Conservation (phyloP, 1,140 invertebrate genomes). For the Bombus breviceps region DNA sequence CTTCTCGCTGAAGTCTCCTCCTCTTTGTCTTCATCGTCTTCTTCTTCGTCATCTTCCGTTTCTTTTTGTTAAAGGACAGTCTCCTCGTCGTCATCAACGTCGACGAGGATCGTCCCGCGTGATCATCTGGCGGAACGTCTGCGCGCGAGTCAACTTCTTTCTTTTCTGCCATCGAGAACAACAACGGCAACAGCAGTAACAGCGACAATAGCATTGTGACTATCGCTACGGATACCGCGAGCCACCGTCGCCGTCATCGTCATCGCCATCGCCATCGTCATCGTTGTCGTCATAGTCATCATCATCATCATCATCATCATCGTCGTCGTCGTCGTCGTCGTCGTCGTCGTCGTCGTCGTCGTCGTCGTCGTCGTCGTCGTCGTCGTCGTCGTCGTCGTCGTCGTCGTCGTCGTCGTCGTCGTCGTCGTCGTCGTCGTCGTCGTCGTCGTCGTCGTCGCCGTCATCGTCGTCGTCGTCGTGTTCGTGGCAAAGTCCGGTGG, state of each 20-base stretch:
- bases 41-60: constrained; percentile 6
- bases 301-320: background rate
- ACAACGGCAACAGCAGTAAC: background rate
- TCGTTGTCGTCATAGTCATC: too few relatives aligned
- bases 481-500: constrained; percentile 15
- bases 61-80: background rate
- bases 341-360: fast-evolving
- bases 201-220: background rate
- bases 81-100: background rate
- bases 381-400: too few relatives aligned
- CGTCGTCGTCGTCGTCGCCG: too few relatives aligned
- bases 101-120: constrained; percentile 17
- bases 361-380: too few relatives aligned
- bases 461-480: background rate
- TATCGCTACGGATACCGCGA: background rate
- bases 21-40: constrained; percentile 37
- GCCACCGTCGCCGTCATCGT: background rate
- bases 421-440: fast-evolving
- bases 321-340: fast-evolving
- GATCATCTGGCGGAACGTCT: constrained; percentile 23
- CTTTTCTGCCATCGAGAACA: background rate
- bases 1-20: constrained; percentile 14
- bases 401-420: fast-evolving
- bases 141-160: constrained; percentile 20
- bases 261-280: background rate